Base-by-base conservation (phyloP, 2,888 invertebrate species). In the Halictus ligatus region DNA sequence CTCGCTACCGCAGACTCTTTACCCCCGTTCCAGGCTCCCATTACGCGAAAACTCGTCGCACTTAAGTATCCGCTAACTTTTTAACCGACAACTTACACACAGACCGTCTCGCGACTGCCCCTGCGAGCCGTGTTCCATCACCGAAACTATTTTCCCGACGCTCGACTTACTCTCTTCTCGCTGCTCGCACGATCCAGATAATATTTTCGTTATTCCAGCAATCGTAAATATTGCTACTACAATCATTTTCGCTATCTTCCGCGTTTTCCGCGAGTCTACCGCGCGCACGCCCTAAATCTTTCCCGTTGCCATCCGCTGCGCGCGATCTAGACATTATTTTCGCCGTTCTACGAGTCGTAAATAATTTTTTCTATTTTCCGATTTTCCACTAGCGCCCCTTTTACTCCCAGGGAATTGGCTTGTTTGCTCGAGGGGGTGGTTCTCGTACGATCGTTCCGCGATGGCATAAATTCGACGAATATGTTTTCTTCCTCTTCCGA, bases 41-140 rank as follows among this genome's bases (percentile, higher is more conserved):
- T 90, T 88, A 83, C 85, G 73, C 82, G 85, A 78, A 75, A 86
- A 84, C 83, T 80, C 75, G 71, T 75, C 76, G 60, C 58, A 48
- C 71, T 76, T 85, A 88, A 86, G 86, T 81, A 84, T 73, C 79
- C 80, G 58, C 64, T 86, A 90, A 89, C 89, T 90, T 90, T 88
- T 80, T 90, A 83, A 90, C 88, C 75, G 75, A 77, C 85, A 81
- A 89, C 79, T 83, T 81, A 71, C 71, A 71, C 71, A 80, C 43
- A 54, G 40, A 77, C 74, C 60, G 48, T 54, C 58, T 18, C 60
- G 60, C 50, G 35, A 40, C 69, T 46, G n/a, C 35, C 64, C 48
- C 50, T 54, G 67, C 71, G 69, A 74, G 69, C 43, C 80, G 50
- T 54, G 69, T 29, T 81, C 81, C 79, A 76, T 80, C 89, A 58